A percentile compares a stretch with the other conserved stretches of the same genome.
Evolutionary conservation across 1,140 invertebrate species (phyloP).

Genomic region (Limonius californicus): DNA sequence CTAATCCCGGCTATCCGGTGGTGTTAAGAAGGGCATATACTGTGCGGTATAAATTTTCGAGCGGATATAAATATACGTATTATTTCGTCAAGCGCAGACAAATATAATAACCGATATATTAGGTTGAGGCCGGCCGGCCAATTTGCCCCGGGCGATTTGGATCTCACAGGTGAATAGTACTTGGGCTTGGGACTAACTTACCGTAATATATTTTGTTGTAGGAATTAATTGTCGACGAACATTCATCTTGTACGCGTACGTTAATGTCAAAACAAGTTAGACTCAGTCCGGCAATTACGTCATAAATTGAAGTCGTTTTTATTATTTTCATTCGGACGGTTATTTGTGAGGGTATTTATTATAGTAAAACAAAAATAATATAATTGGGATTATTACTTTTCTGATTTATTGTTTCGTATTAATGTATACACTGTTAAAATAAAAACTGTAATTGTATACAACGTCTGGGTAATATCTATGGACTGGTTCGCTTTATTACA

Average conservation of each 20-base stretch:
- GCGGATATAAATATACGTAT: slow-evolving; percentile 32
- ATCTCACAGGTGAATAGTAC: slow-evolving; percentile 16
- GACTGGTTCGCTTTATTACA: neutral
- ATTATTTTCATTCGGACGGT: slow-evolving; percentile 11
- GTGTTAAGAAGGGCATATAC: too few species aligned
- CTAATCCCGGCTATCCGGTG: neutral
- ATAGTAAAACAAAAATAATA: slow-evolving; percentile 30
- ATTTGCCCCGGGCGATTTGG: neutral
- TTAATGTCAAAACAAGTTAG: slow-evolving; percentile 36
- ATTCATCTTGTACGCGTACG: slow-evolving; percentile 32
- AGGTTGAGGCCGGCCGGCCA: slow-evolving; percentile 10
- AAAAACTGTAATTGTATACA: slow-evolving; percentile 21
- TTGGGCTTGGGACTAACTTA: slow-evolving; percentile 25
- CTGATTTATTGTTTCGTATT: slow-evolving; percentile 31
- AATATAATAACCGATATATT: slow-evolving; percentile 37
- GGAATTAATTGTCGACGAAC: slow-evolving; percentile 36
- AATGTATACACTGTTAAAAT: slow-evolving; percentile 16
- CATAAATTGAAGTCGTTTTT: slow-evolving; percentile 32
- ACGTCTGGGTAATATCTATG: too few species aligned
- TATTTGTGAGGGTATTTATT: slow-evolving; percentile 26
- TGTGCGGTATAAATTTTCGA: neutral
- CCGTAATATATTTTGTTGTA: slow-evolving; percentile 36
- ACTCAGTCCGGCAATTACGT: slow-evolving; percentile 28
- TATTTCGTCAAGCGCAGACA: slow-evolving; percentile 40
- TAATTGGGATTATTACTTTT: slow-evolving; percentile 32